Conservation (phyloP, 1,140 invertebrate species). For the Sarcophaga bullata region DNA sequence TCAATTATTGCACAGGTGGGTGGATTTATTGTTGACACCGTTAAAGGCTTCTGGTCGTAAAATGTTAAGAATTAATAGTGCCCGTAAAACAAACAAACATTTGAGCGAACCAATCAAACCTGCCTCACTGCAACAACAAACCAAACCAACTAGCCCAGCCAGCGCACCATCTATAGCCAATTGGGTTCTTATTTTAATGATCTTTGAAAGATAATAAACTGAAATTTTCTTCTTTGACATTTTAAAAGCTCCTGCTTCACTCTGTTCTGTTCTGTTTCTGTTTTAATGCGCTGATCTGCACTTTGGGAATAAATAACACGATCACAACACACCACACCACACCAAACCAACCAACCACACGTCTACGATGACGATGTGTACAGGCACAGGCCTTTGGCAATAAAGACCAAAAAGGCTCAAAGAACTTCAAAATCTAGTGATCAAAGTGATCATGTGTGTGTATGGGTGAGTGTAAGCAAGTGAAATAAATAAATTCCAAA, state of each 20-base stretch:
- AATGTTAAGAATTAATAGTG: background rate
- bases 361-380: background rate
- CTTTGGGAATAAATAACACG: no score
- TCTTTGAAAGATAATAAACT: slow-evolving; percentile 33
- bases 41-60: slow-evolving; percentile 41
- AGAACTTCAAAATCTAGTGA: background rate
- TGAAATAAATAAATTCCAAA: background rate
- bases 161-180: slow-evolving; percentile 18
- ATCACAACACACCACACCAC: no score
- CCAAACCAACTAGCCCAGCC: background rate
- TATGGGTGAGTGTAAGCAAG: background rate
- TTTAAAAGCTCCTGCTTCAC: slow-evolving; percentile 22
- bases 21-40: slow-evolving; percentile 44
- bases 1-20: slow-evolving; percentile 33
- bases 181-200: slow-evolving; percentile 26
- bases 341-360: no score
- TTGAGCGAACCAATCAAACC: no score
- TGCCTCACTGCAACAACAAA: no score
- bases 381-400: background rate
- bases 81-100: background rate
- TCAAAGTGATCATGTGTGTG: background rate
- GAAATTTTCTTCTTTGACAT: slow-evolving; percentile 39
- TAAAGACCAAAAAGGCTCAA: background rate
- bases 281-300: background rate
- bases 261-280: no score